phyloP scores from a whole-genome alignment of 2,797 vertebrate genomes.

The Gila robusta region DNA sequence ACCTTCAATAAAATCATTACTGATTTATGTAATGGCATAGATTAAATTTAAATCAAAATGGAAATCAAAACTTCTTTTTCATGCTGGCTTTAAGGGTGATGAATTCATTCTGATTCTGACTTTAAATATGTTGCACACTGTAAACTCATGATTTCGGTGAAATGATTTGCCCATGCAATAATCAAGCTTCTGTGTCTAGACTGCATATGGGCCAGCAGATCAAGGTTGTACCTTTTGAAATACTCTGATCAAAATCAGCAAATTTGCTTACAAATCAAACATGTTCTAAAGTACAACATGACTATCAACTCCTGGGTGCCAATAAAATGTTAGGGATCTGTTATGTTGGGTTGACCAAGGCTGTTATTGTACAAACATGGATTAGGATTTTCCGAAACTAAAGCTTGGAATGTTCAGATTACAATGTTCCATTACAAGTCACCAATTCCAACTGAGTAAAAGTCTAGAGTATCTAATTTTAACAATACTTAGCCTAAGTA shows the following conservation, averaged over 20 bases:
- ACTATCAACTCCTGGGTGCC: background rate
- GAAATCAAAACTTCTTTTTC: background rate
- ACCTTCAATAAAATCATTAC: background rate
- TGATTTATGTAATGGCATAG: background rate
- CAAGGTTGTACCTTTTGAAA: constrained; percentile 39
- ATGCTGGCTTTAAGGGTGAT: background rate
- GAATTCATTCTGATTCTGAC: background rate
- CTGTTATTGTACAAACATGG: constrained; percentile 8
- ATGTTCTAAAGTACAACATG: constrained; percentile 30
- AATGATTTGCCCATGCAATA: constrained; percentile 37
- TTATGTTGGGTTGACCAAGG: background rate
- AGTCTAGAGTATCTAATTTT: no score
- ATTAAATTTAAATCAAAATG: background rate
- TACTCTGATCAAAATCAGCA: constrained; percentile 12
- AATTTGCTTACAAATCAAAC: constrained; percentile 39
- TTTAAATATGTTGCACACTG: constrained; percentile 44
- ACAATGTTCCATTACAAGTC: background rate
- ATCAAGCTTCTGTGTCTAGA: background rate
- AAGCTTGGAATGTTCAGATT: background rate
- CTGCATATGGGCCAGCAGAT: constrained; percentile 14
- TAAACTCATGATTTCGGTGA: constrained; percentile 17
- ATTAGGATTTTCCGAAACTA: background rate
- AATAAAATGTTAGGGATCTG: background rate
- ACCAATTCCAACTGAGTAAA: no score
- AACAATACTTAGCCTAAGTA: no score